phyloP scores from a whole-genome alignment of 2,797 vertebrate genomes.

The Tadarida brasiliensis region DNA sequence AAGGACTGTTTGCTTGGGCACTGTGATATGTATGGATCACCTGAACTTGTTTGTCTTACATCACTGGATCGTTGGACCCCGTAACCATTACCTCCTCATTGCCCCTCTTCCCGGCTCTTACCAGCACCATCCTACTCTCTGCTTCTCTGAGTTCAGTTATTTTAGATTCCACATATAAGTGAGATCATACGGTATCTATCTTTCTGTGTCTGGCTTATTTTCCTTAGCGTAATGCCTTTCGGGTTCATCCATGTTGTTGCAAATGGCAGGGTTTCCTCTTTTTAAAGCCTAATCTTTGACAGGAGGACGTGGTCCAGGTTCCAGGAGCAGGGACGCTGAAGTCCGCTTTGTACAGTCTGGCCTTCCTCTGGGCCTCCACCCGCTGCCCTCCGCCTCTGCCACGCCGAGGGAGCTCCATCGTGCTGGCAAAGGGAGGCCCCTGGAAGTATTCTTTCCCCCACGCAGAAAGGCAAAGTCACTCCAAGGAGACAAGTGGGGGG shows the following conservation, averaged over 20 bases:
- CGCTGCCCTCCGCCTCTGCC: not conserved
- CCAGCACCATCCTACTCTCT: not conserved
- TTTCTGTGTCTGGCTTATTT: too few relatives aligned
- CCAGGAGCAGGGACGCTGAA: not conserved
- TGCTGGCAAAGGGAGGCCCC: not conserved
- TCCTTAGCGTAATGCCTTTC: too few relatives aligned
- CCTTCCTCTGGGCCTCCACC: not conserved
- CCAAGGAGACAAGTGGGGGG: not conserved
- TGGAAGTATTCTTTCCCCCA: not conserved
- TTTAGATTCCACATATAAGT: not conserved
- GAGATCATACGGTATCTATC: too few relatives aligned
- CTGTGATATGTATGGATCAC: too few relatives aligned
- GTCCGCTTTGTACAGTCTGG: not conserved
- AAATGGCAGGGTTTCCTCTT: not conserved
- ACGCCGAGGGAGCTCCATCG: rapidly evolving
- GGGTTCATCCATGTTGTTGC: not conserved
- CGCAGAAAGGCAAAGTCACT: not conserved
- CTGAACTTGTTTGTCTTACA: not conserved
- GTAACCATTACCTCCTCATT: not conserved
- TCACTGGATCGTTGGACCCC: not conserved
- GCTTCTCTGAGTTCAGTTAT: not conserved
- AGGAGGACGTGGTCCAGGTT: not conserved
- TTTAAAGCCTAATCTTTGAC: not conserved
- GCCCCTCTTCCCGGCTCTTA: not conserved
- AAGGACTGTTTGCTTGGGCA: not conserved